Conservation (phyloP, 2,888 invertebrate species). For the Notodonta dromedarius region DNA sequence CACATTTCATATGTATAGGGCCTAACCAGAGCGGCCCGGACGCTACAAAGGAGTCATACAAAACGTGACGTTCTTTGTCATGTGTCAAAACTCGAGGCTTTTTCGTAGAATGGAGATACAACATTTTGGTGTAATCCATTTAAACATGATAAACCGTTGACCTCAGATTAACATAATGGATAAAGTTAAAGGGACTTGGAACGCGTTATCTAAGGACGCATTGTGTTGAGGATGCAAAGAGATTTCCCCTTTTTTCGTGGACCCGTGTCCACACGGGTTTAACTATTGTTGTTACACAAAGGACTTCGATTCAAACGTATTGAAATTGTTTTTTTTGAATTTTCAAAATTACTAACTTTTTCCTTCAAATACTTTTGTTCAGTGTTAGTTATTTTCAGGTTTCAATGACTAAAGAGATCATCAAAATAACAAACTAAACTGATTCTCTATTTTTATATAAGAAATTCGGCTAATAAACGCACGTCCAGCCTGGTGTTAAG, state of each 20-base stretch:
- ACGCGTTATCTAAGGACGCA: constrained; percentile 64
- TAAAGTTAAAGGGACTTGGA: constrained; percentile 69
- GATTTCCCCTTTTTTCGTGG: constrained; percentile 59
- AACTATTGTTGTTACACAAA: constrained; percentile 70
- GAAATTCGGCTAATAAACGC: no score
- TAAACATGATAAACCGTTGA: constrained; percentile 66
- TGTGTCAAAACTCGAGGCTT: constrained; percentile 45
- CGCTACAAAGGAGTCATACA: constrained; percentile 24
- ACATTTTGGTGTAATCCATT: constrained; percentile 65
- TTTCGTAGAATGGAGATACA: constrained; percentile 45
- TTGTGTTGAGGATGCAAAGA: constrained; percentile 64
- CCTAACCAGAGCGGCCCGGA: constrained; percentile 25
- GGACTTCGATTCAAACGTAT: constrained; percentile 50
- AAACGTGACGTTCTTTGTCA: constrained; percentile 39
- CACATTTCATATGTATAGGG: constrained; percentile 13
- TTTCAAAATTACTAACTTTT: constrained; percentile 10
- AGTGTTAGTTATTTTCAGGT: no score
- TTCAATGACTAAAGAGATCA: no score
- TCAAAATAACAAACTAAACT: no score
- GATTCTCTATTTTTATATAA: no score
- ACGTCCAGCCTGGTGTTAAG: no score
- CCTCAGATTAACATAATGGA: constrained; percentile 74
- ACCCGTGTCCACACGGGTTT: constrained; percentile 61
- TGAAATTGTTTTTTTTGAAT: constrained; percentile 2
- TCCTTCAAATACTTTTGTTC: constrained; percentile 9